Evolutionary conservation across 64 coral and sea anemone genomes (phyloP), one percentile per base, ranked within the genome.

Genomic region (Catalaphyllia jardinei): DNA sequence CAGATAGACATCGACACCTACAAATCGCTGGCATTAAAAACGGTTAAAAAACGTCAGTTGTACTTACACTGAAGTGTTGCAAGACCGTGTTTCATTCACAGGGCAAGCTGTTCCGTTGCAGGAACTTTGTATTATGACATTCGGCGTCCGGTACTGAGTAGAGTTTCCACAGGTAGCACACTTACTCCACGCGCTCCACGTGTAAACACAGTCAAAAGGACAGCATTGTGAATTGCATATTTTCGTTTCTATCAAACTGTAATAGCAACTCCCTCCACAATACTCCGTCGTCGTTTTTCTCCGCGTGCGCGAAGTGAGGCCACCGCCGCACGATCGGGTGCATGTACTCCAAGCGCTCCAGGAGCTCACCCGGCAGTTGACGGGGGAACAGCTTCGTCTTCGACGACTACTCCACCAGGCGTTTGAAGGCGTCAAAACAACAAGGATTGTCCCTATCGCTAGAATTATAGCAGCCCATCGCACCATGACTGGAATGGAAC

Each of bases 21-120:
- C 42, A 46, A 46, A 46, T 46, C 42, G 42, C 4, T 5, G 42
- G 42, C 3, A 46, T 3, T 57, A 57, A 1, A 57, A 57, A 57
- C 54, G 15, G n/a, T 57, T 57, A 57, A 57, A 10, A 57, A 57
- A 57, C 15, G 15, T 69, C 11, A 14, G 12, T 25, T 22, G 29
- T 91, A 93, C 95, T 93, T 72, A 97, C 95, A 75, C 61, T 46
- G 83, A 59, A 52, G 91, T 93, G 24, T 87, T 29, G 52, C 95
- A 97, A 6, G 46, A 65, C n/a, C 46, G 18, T 31, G 62, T 83
- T 77, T 93, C 64, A 20, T 20, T 81, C 8, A 64, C 60, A 0
- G 95, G 95, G 79, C 95, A 97, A 28, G 75, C 27, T 14, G 27
- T 31, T 3, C 95, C 95, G 67, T 89, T 85, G 51, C 88, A 90